Percentiles rank a stretch among this genome's conserved stretches.
Conservation (phyloP, 2,888 invertebrate genomes). For the Drosophila leonis region DNA sequence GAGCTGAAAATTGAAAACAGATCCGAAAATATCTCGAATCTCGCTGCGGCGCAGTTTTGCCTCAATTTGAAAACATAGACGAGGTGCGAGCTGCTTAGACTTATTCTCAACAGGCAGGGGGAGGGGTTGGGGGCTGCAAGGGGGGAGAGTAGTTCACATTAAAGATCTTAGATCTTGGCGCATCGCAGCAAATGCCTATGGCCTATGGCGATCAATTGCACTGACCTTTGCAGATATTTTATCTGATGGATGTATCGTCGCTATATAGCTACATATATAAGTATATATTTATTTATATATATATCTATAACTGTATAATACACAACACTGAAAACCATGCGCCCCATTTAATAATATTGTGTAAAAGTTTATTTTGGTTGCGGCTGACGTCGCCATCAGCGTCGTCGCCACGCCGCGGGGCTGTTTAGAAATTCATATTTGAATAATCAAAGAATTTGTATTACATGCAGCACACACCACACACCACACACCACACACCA, state of each 20-base stretch:
- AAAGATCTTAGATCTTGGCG: slow-evolving; percentile 37
- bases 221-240: slow-evolving; percentile 59
- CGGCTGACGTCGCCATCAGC: slow-evolving; percentile 15
- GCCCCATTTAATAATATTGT: slow-evolving; percentile 78
- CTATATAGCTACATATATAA: neutral
- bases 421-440: slow-evolving; percentile 51
- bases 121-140: neutral
- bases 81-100: slow-evolving; percentile 42
- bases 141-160: neutral
- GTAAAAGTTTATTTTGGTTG: slow-evolving; percentile 78
- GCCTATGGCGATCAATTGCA: slow-evolving; percentile 27
- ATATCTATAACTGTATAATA: slow-evolving; percentile 44
- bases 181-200: neutral
- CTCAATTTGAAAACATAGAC: slow-evolving; percentile 65
- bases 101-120: neutral
- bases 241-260: slow-evolving; percentile 44
- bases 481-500: neutral
- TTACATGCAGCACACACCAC: slow-evolving; percentile 15
- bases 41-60: slow-evolving; percentile 68
- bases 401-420: neutral
- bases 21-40: slow-evolving; percentile 85
- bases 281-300: neutral
- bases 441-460: slow-evolving; percentile 42
- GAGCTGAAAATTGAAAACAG: slow-evolving; percentile 79
- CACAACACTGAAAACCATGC: slow-evolving; percentile 64